Conservation (phyloP, 2,113 vertebrate genomes). For the Nothocercus nigrocapillus region DNA sequence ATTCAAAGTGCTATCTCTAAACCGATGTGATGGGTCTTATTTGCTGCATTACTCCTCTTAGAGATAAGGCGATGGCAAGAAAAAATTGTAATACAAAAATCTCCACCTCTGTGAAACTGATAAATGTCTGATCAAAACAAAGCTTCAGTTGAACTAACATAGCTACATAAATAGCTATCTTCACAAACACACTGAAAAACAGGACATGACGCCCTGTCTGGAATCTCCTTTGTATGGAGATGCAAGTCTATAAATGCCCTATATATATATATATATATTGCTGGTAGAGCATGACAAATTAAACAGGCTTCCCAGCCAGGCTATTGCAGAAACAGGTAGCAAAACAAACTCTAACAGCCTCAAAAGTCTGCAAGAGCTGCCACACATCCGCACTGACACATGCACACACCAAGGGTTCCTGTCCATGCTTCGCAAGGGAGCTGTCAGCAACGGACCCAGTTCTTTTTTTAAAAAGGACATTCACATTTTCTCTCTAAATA, state of each 20-base stretch:
- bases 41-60: background rate
- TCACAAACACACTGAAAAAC: background rate
- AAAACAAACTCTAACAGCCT: background rate
- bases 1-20: background rate
- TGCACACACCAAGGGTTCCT: background rate
- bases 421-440: background rate
- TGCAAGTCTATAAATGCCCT: background rate
- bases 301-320: background rate
- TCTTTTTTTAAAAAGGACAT: background rate
- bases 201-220: background rate
- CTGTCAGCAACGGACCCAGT: background rate
- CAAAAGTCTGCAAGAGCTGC: background rate
- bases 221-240: background rate
- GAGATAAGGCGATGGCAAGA: background rate
- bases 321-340: background rate
- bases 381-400: background rate
- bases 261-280: background rate
- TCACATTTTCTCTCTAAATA: constrained; percentile 25
- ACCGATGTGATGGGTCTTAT: background rate
- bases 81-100: background rate
- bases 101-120: background rate
- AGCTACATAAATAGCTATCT: background rate
- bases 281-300: background rate
- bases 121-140: background rate
- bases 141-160: background rate